Conservation (phyloP, 1,140 invertebrate genomes). For the Saxidomus purpurata region DNA sequence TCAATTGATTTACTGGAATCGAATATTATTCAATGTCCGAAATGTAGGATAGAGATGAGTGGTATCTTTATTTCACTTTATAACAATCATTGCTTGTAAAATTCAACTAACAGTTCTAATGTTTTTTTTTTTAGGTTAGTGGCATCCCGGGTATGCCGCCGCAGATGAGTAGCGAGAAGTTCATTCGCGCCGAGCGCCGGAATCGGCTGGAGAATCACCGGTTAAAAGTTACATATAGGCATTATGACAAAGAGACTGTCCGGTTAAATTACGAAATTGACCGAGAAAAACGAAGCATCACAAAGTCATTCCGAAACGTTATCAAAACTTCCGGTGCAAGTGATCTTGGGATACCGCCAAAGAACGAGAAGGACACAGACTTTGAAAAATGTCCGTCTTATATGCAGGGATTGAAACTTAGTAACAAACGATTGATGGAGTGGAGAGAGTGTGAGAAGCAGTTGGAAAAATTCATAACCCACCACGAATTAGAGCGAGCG, state of each 20-base stretch:
- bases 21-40: too few relatives aligned
- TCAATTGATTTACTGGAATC: too few relatives aligned
- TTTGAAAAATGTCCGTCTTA: conserved; percentile 56
- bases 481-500: conserved; percentile 37
- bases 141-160: conserved; percentile 15
- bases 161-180: conserved; percentile 60
- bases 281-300: conserved; percentile 51
- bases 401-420: conserved; percentile 57
- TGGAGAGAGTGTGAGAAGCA: conserved; percentile 64
- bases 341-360: conserved; percentile 56
- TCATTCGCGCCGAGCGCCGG: conserved; percentile 56
- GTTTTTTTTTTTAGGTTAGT: background rate
- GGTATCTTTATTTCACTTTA: too few relatives aligned
- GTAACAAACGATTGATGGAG: conserved; percentile 52
- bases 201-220: conserved; percentile 53
- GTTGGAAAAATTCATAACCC: conserved; percentile 54
- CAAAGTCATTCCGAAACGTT: conserved; percentile 38
- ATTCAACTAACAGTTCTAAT: too few relatives aligned
- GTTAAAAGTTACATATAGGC: conserved; percentile 15
- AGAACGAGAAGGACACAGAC: conserved; percentile 53
- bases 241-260: conserved; percentile 53
- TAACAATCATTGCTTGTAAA: too few relatives aligned
- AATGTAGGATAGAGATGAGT: too few relatives aligned
- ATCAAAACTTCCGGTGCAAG: conserved; percentile 62
- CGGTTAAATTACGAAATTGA: conserved; percentile 57